Conservation (phyloP, 2,797 vertebrate species). For the Mionectes olivaceus region DNA sequence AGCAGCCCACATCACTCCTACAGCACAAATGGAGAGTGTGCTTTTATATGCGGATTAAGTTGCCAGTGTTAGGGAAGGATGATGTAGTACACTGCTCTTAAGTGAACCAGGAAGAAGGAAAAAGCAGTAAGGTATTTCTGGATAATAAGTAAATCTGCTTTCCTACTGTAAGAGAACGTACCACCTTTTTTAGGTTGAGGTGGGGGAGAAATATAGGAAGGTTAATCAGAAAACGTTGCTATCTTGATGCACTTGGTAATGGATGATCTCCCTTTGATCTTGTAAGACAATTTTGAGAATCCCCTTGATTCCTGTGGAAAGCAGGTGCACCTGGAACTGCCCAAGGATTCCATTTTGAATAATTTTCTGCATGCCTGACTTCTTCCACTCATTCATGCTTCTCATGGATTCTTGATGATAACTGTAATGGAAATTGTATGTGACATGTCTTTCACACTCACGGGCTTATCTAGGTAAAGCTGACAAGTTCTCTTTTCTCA, state of each 20-base stretch:
- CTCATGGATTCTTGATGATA: not conserved
- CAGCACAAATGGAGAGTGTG: not conserved
- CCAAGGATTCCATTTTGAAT: not conserved
- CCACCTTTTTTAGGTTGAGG: not conserved
- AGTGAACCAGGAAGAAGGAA: not conserved
- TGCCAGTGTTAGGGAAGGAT: not conserved
- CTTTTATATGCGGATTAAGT: not conserved
- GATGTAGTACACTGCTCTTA: not conserved
- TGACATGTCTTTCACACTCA: constrained; percentile 65
- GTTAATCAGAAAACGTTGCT: not conserved
- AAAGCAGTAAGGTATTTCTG: not conserved
- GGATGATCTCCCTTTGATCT: not conserved
- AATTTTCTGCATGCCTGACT: not conserved
- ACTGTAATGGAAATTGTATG: constrained; percentile 48
- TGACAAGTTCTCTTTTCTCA: constrained; percentile 29
- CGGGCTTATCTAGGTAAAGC: constrained; percentile 52
- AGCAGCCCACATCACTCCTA: not conserved
- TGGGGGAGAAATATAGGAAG: accelerated
- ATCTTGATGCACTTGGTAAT: not conserved
- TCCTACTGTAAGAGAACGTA: not conserved
- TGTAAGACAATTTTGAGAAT: not conserved
- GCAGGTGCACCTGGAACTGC: not conserved
- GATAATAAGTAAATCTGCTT: not conserved
- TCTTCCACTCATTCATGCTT: not conserved
- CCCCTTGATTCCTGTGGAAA: not conserved